Evolutionary conservation across 2,113 vertebrate species (phyloP).

Genomic region (Datnioides undecimradiatus): DNA sequence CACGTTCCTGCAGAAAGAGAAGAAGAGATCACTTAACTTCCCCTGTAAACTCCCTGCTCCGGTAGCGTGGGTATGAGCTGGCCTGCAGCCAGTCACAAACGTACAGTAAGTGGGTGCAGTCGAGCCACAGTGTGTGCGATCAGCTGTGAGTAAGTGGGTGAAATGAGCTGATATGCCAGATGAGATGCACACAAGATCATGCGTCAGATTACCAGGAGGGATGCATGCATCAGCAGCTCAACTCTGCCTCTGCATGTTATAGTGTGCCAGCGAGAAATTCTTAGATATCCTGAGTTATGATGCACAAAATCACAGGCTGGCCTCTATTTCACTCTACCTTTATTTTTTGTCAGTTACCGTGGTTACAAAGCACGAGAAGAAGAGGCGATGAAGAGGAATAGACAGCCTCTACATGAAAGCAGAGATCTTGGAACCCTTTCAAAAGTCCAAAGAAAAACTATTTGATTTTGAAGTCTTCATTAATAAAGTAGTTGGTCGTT

Average conservation of each 20-base stretch:
- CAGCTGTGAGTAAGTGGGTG: constrained; percentile 67
- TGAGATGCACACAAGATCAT: constrained; percentile 57
- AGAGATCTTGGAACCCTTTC: constrained; percentile 17
- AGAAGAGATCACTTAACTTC: constrained; percentile 58
- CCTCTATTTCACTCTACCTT: background rate
- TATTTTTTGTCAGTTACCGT: constrained; percentile 60
- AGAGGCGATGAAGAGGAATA: constrained; percentile 37
- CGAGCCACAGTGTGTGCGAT: constrained; percentile 45
- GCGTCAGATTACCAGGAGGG: constrained; percentile 53
- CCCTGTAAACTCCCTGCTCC: constrained; percentile 46
- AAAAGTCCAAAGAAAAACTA: constrained; percentile 9
- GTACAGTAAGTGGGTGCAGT: constrained; percentile 60
- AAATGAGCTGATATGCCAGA: constrained; percentile 58
- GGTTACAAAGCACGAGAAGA: constrained; percentile 66
- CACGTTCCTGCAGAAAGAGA: constrained; percentile 63
- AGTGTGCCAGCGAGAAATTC: constrained; percentile 24
- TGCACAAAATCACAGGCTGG: constrained; percentile 30
- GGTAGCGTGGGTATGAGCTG: constrained; percentile 52
- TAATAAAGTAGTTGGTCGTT: too few relatives aligned
- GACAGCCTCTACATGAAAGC: constrained; percentile 21
- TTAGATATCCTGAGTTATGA: constrained; percentile 36
- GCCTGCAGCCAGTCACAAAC: constrained; percentile 56
- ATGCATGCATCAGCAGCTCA: constrained; percentile 28
- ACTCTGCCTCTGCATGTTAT: constrained; percentile 36
- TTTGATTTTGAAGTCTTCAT: constrained; percentile 20